Conservation (phyloP, 2,113 vertebrate species). For the Donacobius atricapilla region DNA sequence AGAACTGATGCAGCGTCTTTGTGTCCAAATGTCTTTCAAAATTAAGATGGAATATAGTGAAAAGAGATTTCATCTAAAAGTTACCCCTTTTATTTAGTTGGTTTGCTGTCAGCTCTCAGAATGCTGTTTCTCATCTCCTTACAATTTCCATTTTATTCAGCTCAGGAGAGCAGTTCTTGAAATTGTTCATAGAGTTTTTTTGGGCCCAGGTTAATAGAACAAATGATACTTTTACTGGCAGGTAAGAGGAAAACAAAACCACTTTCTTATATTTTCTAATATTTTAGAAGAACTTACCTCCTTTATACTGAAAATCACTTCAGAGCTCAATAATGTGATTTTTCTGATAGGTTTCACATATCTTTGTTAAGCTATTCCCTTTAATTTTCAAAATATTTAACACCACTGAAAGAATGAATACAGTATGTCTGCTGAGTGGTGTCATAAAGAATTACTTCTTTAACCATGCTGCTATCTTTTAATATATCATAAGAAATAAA, state of each 20-base stretch:
- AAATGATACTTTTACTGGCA: not conserved
- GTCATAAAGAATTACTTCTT: not conserved
- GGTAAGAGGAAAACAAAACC: not conserved
- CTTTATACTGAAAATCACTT: not conserved
- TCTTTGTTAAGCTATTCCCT: not conserved
- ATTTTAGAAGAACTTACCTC: not conserved
- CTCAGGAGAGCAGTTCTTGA: not conserved
- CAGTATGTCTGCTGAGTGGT: not conserved
- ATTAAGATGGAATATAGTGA: not conserved
- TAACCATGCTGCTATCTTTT: not conserved
- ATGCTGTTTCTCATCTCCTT: not conserved
- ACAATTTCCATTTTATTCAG: constrained; percentile 1
- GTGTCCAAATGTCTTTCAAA: not conserved
- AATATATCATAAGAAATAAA: not conserved
- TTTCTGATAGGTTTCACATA: not conserved
- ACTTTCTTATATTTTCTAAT: not conserved
- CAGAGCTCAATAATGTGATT: not conserved
- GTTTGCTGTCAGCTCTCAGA: not conserved
- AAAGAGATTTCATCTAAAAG: not conserved
- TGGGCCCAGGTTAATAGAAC: not conserved
- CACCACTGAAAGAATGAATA: not conserved
- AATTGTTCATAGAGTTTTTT: not conserved
- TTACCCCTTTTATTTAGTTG: not conserved
- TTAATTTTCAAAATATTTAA: not conserved
- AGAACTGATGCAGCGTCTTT: not conserved